Evolutionary conservation across 2,797 vertebrate genomes (phyloP), one percentile per base, ranked within the genome.

Genomic region (Acanthopagrus latus): DNA sequence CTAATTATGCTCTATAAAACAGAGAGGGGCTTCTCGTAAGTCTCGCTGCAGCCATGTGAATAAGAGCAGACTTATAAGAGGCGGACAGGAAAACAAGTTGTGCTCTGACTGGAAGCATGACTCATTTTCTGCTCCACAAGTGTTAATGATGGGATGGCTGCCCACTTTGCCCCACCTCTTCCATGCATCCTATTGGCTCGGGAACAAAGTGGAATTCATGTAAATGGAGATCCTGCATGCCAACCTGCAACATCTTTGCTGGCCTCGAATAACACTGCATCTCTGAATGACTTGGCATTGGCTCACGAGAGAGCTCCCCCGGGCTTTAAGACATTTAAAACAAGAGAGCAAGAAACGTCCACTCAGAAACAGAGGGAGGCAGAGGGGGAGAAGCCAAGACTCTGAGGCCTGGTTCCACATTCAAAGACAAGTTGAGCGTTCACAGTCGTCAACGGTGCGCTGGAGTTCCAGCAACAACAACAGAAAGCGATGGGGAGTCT

Each of bases 81-180:
- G 75, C 18, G 23, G 84, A 88, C 84, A 90, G 89, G 88, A 90
- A 93, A 93, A 85, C 81, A 81, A 87, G 74, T 85, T 72, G 47
- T 86, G 79, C 83, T 78, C 84, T 93, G 89, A 91, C 93, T 94
- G 92, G 90, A 93, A 93, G 88, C 82, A 83, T 93, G 93, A 94
- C 81, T 94, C 91, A 94, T 83, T 93, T 90, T 91, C 85, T 88
- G 86, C 89, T 84, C 78, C 83, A 80, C 80, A 89, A 92, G 89
- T 92, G 92, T 89, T 93, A 92, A 93, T 86, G 90, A 92, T 81
- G 87, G 83, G 89, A 86, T 59, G 59, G 69, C 68, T 82, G 79
- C 86, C 86, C 82, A 76, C 81, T 80, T 79, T 80, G 59, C 76
- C 78, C 86, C 76, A 74, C 88, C 73, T 82, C 84, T 84, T 79